Conservation (phyloP, 2,888 invertebrate species). For the Ectemnius lituratus region DNA sequence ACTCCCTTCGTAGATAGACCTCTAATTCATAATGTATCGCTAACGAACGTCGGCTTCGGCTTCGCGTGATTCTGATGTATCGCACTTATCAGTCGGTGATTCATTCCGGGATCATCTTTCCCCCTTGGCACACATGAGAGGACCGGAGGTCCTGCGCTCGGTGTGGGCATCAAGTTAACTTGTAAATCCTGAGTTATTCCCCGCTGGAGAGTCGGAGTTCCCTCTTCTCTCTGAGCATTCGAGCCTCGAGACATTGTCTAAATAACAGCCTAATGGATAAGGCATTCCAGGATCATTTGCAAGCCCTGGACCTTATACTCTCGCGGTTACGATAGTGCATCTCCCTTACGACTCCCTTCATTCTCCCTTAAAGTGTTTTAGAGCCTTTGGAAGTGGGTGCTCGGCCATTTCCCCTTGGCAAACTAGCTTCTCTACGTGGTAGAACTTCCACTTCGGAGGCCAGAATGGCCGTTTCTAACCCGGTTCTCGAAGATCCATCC, state of each 20-base stretch:
- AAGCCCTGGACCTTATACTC: slow-evolving; percentile 41
- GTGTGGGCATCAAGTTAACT: slow-evolving; percentile 33
- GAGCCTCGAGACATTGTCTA: slow-evolving; percentile 48
- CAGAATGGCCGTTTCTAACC: slow-evolving; percentile 49
- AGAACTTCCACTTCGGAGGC: slow-evolving; percentile 31
- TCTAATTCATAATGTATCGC: slow-evolving; percentile 8
- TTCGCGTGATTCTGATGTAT: slow-evolving; percentile 10
- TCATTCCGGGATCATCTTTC: not conserved
- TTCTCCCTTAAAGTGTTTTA: slow-evolving; percentile 60
- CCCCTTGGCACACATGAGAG: too few relatives aligned
- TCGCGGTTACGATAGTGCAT: slow-evolving; percentile 49
- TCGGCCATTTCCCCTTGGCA: slow-evolving; percentile 51
- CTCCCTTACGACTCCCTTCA: slow-evolving; percentile 58
- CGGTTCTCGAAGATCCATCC: slow-evolving; percentile 51
- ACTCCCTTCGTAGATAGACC: not conserved
- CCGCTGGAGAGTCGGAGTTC: slow-evolving; percentile 8
- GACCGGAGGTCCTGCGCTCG: slow-evolving; percentile 12
- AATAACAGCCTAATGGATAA: slow-evolving; percentile 57
- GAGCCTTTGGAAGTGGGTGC: slow-evolving; percentile 54
- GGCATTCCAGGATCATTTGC: slow-evolving; percentile 35
- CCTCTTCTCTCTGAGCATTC: not conserved
- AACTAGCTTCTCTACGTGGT: slow-evolving; percentile 49
- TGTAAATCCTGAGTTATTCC: slow-evolving; percentile 44
- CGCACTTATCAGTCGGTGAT: not conserved
- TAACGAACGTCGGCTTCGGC: slow-evolving; percentile 7